A percentile compares a stretch with the other conserved stretches of the same genome.
These are phyloP conservation scores for Aphodius granarius DNA, from an alignment of 2,888 invertebrate species.

Conservation along the genomic window DNA sequence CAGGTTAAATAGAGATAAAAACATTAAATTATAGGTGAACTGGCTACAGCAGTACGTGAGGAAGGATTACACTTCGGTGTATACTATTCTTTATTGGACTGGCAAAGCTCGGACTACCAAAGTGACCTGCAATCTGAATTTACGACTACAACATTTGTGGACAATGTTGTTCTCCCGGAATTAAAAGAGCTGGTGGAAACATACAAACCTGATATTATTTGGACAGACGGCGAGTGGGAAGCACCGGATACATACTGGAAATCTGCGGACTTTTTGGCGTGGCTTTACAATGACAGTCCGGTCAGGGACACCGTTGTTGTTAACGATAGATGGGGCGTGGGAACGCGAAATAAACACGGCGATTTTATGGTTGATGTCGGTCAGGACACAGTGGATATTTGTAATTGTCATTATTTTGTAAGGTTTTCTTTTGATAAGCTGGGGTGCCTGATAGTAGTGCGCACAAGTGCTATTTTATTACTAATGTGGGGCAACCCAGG, in stretches of 20 bases:
- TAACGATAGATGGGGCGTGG: constrained; percentile 93
- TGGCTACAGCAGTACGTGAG: constrained; percentile 68
- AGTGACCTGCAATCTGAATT: constrained; percentile 69
- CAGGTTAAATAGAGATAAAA: too few species aligned
- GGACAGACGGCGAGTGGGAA: constrained; percentile 97
- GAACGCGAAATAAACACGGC: constrained; percentile 81
- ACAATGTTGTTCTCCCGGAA: constrained; percentile 77
- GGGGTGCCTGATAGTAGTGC: too few species aligned
- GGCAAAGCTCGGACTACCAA: constrained; percentile 82
- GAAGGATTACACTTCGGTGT: constrained; percentile 76
- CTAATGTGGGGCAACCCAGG: too few species aligned
- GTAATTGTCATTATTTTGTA: not conserved
- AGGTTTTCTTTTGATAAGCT: not conserved
- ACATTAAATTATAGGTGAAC: constrained; percentile 59
- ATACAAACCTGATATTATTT: constrained; percentile 77
- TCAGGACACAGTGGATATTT: constrained; percentile 74
- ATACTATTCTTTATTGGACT: constrained; percentile 86
- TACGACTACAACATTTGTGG: constrained; percentile 66
- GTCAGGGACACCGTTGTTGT: constrained; percentile 86
- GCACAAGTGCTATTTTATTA: too few species aligned
- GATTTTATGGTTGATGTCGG: constrained; percentile 86
- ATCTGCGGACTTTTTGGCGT: constrained; percentile 81
- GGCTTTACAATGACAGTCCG: constrained; percentile 91
- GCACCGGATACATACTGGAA: constrained; percentile 82
- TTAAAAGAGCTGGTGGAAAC: constrained; percentile 72